phyloP scores from a whole-genome alignment of 2,113 vertebrate species.

The Scomber colias region DNA sequence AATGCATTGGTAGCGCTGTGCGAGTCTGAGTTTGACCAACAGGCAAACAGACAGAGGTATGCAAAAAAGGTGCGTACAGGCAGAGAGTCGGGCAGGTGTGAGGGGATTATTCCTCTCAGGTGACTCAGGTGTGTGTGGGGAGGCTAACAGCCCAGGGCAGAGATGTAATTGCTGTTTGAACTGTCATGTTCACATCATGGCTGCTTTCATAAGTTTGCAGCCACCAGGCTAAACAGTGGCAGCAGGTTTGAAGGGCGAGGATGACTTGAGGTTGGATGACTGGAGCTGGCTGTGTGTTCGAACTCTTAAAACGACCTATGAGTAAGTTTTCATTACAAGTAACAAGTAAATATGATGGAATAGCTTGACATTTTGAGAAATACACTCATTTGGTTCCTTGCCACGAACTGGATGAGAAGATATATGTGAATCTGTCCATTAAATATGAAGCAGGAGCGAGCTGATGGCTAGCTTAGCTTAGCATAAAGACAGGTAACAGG shows the following conservation, averaged over 20 bases:
- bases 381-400: too few species aligned
- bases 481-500: too few species aligned
- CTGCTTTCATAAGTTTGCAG: constrained; percentile 20
- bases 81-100: constrained; percentile 9
- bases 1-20: not conserved
- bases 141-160: constrained; percentile 28
- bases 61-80: constrained; percentile 5
- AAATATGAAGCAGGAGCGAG: too few species aligned
- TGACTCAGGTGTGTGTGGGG: constrained; percentile 27
- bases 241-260: not conserved
- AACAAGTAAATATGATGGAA: too few species aligned
- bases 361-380: too few species aligned
- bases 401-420: too few species aligned
- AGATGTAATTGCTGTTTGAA: constrained; percentile 45
- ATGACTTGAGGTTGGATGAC: not conserved
- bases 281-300: too few species aligned
- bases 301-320: too few species aligned
- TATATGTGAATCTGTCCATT: too few species aligned
- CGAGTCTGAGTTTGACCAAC: not conserved
- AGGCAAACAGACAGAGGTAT: constrained; percentile 15
- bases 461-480: too few species aligned
- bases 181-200: constrained; percentile 45
- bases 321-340: too few species aligned
- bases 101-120: constrained; percentile 21
- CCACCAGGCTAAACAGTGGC: not conserved